Evolutionary conservation across 2,888 invertebrate species (phyloP).

Genomic region (Vannuccia rotundouncinata): DNA sequence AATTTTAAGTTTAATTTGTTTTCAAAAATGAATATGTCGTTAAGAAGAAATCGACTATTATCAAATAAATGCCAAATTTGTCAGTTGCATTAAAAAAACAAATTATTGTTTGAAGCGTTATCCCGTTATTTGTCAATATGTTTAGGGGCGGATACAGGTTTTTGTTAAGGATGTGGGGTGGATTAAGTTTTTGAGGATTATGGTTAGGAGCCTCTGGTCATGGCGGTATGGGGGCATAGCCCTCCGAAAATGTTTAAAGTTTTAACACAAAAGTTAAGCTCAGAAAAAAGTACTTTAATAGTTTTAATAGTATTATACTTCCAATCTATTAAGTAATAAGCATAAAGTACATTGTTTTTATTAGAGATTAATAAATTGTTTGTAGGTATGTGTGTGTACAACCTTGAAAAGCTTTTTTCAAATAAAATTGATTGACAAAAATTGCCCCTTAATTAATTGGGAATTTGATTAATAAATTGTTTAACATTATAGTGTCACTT

Average conservation of each 20-base stretch:
- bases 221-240: no score
- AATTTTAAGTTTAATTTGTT: no score
- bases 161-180: background rate
- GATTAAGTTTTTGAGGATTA: background rate
- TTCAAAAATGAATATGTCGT: no score
- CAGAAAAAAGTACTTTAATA: background rate
- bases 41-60: no score
- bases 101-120: no score
- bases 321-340: background rate
- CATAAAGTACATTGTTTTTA: constrained; percentile 1
- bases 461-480: background rate
- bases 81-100: no score
- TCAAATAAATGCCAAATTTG: no score
- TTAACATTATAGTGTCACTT: background rate
- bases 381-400: constrained; percentile 21
- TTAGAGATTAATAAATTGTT: background rate
- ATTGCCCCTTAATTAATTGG: background rate
- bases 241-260: background rate
- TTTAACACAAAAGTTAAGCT: background rate
- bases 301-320: background rate
- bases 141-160: constrained; percentile 18
- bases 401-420: background rate
- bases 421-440: constrained; percentile 20
- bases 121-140: no score
- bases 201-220: no score